Percentiles rank a stretch among this genome's conserved stretches.
Evolutionary conservation across 2,113 vertebrate genomes (phyloP).

Genomic region (Mormyrus lacerda): DNA sequence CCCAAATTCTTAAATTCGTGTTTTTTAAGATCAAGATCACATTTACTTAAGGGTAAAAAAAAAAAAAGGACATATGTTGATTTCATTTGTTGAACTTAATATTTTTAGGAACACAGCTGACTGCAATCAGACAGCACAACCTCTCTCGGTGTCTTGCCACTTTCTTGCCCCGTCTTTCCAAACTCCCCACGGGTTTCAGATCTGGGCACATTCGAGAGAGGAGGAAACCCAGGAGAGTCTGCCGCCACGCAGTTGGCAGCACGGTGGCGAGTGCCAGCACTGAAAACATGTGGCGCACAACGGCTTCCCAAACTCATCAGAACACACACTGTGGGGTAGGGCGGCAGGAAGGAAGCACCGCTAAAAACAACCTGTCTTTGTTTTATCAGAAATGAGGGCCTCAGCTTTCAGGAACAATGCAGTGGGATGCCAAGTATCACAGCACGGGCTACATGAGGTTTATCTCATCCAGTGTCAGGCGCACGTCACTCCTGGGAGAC

Average conservation of each 20-base stretch:
- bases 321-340: background rate
- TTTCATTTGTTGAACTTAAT: background rate
- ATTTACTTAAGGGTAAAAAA: background rate
- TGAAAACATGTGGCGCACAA: background rate
- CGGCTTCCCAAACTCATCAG: background rate
- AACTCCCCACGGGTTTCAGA: background rate
- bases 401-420: background rate
- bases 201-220: background rate
- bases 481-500: background rate
- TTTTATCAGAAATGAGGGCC: background rate
- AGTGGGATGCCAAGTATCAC: background rate
- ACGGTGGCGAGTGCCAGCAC: background rate
- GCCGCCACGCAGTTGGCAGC: background rate
- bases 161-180: background rate
- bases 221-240: background rate
- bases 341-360: background rate
- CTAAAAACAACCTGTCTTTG: background rate
- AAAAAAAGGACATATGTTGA: background rate
- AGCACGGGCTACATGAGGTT: background rate
- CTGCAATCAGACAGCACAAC: background rate
- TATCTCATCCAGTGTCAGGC: background rate
- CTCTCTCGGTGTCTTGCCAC: background rate
- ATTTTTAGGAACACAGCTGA: background rate
- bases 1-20: background rate
- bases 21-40: background rate